phyloP scores from a whole-genome alignment of 2,888 invertebrate species.

The Reticulitermes lucifugus region DNA sequence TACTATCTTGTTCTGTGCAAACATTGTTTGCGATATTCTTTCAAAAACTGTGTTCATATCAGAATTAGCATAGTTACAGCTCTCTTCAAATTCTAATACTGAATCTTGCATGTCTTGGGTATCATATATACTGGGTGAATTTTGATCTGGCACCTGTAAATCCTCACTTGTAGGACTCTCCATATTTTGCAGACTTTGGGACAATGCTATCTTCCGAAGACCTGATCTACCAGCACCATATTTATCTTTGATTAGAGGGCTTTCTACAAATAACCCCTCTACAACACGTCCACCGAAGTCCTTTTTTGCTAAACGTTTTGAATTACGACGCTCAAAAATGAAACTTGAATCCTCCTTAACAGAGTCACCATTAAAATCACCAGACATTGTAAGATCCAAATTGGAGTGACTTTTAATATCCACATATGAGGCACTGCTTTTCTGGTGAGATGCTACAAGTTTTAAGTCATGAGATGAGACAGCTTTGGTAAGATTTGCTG shows the following conservation, averaged over 20 bases:
- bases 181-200: conserved; percentile 32
- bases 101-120: neutral
- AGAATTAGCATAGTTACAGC: neutral
- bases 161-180: conserved; percentile 7
- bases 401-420: neutral
- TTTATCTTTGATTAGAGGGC: conserved; percentile 53
- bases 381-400: neutral
- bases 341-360: conserved; percentile 50
- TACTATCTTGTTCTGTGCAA: neutral
- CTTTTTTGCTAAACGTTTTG: conserved; percentile 52
- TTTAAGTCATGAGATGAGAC: conserved; percentile 12
- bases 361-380: conserved; percentile 45
- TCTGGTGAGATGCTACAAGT: neutral
- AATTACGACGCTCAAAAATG: conserved; percentile 51
- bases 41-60: neutral
- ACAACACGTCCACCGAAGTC: conserved; percentile 56
- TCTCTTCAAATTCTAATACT: neutral
- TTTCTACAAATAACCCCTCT: conserved; percentile 57
- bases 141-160: neutral
- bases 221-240: conserved; percentile 21
- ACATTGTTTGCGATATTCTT: too few species aligned
- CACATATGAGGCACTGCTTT: neutral
- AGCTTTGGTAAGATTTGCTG: neutral
- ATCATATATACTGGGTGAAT: neutral
- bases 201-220: conserved; percentile 41